Evolutionary conservation across 2,888 invertebrate genomes (phyloP).

Genomic region (Agonopterix subpropinquella): DNA sequence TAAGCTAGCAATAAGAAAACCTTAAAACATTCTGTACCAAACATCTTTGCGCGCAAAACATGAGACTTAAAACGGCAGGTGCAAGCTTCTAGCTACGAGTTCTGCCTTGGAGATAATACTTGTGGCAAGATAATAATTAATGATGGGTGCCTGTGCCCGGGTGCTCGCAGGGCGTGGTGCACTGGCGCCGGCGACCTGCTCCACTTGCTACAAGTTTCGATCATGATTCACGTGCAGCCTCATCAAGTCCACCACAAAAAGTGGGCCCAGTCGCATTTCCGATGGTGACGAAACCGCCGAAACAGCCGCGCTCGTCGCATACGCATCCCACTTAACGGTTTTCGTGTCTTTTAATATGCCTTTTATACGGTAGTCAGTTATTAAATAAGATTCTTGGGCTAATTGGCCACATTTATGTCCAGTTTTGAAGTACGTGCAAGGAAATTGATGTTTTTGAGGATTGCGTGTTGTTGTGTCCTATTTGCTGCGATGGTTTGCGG

Average conservation of each 20-base stretch:
- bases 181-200: constrained; percentile 57
- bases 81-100: constrained; percentile 20
- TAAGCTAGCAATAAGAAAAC: neutral
- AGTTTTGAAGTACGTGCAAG: constrained; percentile 36
- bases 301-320: constrained; percentile 34
- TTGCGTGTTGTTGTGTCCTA: constrained; percentile 18
- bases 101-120: constrained; percentile 28
- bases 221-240: constrained; percentile 46
- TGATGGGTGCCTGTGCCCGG: constrained; percentile 37
- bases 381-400: constrained; percentile 60
- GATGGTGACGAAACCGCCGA: constrained; percentile 52
- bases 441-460: constrained; percentile 42
- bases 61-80: constrained; percentile 7
- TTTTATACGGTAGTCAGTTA: constrained; percentile 65
- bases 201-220: constrained; percentile 37
- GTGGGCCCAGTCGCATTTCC: constrained; percentile 47
- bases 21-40: no score
- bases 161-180: constrained; percentile 53
- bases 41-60: no score
- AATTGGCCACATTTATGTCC: constrained; percentile 54
- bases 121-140: constrained; percentile 52
- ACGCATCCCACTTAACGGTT: constrained; percentile 63
- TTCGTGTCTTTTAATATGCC: constrained; percentile 55
- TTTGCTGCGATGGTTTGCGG: constrained; percentile 31
- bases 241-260: constrained; percentile 44